These are phyloP conservation scores for Dendrocincla tyrannina DNA, from an alignment of 2,797 vertebrate genomes.

Conservation along the genomic window DNA sequence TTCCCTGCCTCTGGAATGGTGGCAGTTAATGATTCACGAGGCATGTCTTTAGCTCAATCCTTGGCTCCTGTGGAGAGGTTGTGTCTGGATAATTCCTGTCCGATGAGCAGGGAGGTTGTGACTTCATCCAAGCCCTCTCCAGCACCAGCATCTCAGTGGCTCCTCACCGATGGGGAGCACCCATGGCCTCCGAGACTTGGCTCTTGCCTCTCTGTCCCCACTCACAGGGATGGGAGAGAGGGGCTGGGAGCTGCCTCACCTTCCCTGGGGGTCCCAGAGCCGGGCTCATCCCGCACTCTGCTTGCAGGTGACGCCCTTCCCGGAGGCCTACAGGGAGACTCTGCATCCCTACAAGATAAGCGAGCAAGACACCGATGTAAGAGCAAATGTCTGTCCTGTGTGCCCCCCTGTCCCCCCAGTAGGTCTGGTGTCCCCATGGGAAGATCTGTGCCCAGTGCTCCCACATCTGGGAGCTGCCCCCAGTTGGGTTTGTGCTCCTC, in stretches of 20 bases:
- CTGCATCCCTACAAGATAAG: constrained; percentile 91
- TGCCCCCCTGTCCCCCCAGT: neutral
- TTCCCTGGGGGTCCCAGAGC: neutral
- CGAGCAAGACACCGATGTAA: constrained; percentile 95
- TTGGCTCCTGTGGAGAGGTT: neutral
- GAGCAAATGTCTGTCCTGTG: constrained; percentile 36
- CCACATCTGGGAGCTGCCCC: neutral
- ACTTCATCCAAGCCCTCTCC: neutral
- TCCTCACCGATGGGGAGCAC: accelerated
- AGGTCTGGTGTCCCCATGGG: neutral
- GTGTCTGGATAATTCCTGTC: neutral
- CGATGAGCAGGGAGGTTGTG: neutral
- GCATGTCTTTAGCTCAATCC: neutral
- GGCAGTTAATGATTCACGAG: neutral
- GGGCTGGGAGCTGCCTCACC: neutral
- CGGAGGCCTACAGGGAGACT: constrained; percentile 87
- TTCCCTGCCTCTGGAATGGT: neutral
- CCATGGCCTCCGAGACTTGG: accelerated
- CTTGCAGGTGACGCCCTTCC: constrained; percentile 87
- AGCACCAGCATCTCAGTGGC: neutral
- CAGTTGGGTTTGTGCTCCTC: neutral
- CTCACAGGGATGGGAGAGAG: neutral
- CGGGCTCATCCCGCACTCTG: constrained; percentile 39
- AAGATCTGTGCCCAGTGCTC: neutral
- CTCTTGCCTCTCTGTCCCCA: neutral